Conservation (phyloP, 2,113 vertebrate genomes). For the Myotis lucifugus region DNA sequence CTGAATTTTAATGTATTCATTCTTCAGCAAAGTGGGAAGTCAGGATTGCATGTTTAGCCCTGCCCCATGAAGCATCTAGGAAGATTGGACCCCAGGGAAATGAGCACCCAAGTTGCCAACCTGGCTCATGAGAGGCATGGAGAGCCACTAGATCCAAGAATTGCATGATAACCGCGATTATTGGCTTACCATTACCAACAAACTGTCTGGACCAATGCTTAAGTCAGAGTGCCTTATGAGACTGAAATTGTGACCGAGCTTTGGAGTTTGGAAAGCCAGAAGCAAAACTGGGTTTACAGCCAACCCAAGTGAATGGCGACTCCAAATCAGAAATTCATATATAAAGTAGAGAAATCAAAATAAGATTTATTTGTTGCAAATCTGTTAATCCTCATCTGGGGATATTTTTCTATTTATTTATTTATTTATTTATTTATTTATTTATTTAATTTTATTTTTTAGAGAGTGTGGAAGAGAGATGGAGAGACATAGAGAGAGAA, state of each 20-base stretch:
- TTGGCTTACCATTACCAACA: background rate
- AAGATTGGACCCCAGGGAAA: background rate
- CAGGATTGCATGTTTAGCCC: background rate
- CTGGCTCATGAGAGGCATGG: background rate
- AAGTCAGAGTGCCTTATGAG: background rate
- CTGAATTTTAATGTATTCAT: background rate
- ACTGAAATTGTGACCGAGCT: background rate
- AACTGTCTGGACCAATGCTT: background rate
- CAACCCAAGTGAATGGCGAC: background rate
- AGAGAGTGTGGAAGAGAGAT: too few relatives aligned
- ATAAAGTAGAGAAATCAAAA: background rate
- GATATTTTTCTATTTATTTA: too few relatives aligned
- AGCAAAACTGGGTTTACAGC: background rate
- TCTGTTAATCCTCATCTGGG: too few relatives aligned
- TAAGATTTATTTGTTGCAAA: background rate
- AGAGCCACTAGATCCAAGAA: background rate
- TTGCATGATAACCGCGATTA: background rate
- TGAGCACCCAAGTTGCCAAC: background rate
- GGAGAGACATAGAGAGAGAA: too few relatives aligned
- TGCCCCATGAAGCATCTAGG: background rate
- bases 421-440: too few relatives aligned
- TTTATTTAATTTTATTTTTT: too few relatives aligned
- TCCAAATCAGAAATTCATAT: background rate
- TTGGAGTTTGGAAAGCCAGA: background rate
- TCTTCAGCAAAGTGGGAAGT: background rate